These are phyloP conservation scores for Syrphus vitripennis DNA, from an alignment of 2,888 invertebrate genomes.

Conservation along the genomic window DNA sequence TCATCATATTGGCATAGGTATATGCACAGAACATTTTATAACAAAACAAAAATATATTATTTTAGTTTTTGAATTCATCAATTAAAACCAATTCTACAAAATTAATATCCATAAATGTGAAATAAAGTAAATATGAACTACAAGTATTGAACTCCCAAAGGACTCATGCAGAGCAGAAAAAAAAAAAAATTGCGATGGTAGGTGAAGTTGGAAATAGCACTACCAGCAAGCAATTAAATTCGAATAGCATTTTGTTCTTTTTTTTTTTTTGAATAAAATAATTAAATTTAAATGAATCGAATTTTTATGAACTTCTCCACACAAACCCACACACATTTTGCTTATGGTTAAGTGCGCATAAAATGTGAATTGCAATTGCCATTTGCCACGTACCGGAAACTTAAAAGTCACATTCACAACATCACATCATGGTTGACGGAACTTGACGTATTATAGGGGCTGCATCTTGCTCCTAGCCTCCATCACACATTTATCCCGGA, in stretches of 20 bases:
- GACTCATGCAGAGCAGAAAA: not conserved
- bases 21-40: no score
- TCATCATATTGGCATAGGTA: no score
- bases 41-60: no score
- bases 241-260: no score
- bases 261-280: slow-evolving; percentile 4
- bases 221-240: not conserved
- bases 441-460: not conserved
- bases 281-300: slow-evolving; percentile 26
- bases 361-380: slow-evolving; percentile 35
- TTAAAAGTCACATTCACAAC: slow-evolving; percentile 29
- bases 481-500: not conserved
- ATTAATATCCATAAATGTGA: not conserved
- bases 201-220: not conserved
- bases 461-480: not conserved
- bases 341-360: slow-evolving; percentile 34
- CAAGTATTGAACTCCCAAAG: not conserved
- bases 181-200: not conserved
- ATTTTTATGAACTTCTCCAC: not conserved
- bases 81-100: not conserved
- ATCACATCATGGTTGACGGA: slow-evolving; percentile 9
- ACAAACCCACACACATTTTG: slow-evolving; percentile 3
- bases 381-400: not conserved
- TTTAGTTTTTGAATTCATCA: not conserved
- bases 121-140: not conserved